phyloP scores from a whole-genome alignment of 30 jellyfish, hydroid and myxozoan species.

The Nemopilema nomurai region DNA sequence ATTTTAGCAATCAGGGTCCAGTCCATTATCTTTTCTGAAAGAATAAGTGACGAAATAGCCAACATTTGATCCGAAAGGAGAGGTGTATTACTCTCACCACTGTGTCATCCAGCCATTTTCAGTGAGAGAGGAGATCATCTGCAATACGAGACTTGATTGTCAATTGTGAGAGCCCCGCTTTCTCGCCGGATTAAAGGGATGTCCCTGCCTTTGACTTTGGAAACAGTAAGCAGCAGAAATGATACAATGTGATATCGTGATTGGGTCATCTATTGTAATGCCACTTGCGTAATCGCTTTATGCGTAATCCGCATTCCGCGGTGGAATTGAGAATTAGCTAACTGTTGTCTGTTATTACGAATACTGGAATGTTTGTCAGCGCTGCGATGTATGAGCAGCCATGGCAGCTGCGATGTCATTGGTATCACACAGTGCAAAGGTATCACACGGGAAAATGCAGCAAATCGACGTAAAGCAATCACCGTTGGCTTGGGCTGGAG shows the following conservation, averaged over 20 bases:
- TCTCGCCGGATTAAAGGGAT: not conserved
- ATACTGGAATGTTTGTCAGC: not conserved
- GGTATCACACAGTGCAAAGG: no score
- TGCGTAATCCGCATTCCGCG: not conserved
- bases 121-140: not conserved
- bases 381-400: not conserved
- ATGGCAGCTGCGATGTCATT: no score
- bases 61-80: no score
- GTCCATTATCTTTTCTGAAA: no score
- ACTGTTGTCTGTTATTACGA: slow-evolving; percentile 5
- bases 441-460: no score
- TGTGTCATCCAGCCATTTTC: no score
- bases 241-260: not conserved
- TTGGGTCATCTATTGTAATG: slow-evolving; percentile 17
- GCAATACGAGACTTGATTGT: not conserved
- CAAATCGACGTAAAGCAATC: no score
- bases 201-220: not conserved
- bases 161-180: not conserved
- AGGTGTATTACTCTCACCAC: no score
- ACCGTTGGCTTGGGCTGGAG: no score
- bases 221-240: not conserved
- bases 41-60: no score
- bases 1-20: no score
- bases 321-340: not conserved
- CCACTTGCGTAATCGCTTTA: not conserved